These are phyloP conservation scores for Elachura formosa DNA, from an alignment of 2,113 vertebrate species.

Conservation along the genomic window DNA sequence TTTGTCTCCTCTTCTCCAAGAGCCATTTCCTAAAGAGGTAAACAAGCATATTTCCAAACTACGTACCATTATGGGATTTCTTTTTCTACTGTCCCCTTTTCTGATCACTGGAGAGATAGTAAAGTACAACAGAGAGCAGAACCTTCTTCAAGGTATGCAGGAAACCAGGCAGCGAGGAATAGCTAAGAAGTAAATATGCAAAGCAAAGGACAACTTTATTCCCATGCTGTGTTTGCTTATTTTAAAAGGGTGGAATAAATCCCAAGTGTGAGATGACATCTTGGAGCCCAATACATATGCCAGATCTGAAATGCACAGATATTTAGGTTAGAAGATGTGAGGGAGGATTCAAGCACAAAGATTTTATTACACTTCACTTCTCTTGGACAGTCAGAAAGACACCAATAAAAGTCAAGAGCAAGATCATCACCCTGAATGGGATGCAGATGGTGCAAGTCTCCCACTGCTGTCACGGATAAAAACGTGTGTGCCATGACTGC, in stretches of 20 bases:
- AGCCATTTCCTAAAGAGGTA: slow-evolving; percentile 85
- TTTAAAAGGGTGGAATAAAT: neutral
- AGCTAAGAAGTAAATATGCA: neutral
- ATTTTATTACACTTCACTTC: neutral
- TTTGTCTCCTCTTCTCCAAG: slow-evolving; percentile 93
- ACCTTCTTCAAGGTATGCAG: neutral
- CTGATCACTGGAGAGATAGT: rapidly evolving
- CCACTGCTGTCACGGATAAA: neutral
- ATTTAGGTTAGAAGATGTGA: neutral
- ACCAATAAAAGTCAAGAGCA: neutral
- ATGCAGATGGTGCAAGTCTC: neutral
- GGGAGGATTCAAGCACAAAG: neutral
- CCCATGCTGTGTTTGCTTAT: neutral
- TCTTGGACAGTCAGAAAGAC: neutral
- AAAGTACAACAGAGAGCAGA: neutral
- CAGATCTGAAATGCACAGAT: neutral
- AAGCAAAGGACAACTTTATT: neutral
- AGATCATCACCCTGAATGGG: neutral
- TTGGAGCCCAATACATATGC: neutral
- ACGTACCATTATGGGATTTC: slow-evolving; percentile 25
- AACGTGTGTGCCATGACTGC: neutral
- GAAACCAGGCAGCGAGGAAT: neutral
- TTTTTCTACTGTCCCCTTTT: neutral
- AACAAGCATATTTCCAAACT: slow-evolving; percentile 60
- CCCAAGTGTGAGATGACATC: neutral